These are phyloP conservation scores for Venturia canescens DNA, from an alignment of 1,140 invertebrate species.

Conservation along the genomic window DNA sequence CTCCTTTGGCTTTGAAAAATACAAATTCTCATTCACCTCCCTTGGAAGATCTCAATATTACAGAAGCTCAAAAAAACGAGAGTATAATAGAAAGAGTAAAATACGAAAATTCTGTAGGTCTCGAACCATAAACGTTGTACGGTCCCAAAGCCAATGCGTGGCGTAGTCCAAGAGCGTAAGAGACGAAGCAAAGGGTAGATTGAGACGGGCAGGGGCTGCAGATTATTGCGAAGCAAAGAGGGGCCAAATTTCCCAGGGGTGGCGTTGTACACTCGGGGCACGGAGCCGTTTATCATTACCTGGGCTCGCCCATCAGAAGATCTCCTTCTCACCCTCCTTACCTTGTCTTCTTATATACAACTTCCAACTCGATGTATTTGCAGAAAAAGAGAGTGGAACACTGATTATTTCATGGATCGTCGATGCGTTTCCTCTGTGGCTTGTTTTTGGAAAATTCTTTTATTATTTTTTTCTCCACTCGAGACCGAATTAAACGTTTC, in stretches of 20 bases:
- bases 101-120: background rate
- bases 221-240: constrained; percentile 41
- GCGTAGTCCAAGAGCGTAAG: background rate
- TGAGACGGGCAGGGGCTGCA: background rate
- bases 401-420: background rate
- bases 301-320: constrained; percentile 30
- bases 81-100: background rate
- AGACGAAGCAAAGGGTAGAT: background rate
- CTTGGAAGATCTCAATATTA: constrained; percentile 24
- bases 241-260: constrained; percentile 42
- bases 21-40: no score
- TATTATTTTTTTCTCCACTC: no score
- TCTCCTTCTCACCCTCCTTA: constrained; percentile 26
- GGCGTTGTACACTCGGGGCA: constrained; percentile 43
- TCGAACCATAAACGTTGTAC: constrained; percentile 35
- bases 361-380: background rate
- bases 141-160: background rate
- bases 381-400: background rate
- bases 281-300: constrained; percentile 46
- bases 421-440: background rate
- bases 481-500: no score
- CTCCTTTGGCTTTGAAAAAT: no score
- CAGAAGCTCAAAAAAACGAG: background rate
- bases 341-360: background rate
- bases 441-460: background rate